Conservation (phyloP, 2,113 vertebrate genomes). For the Cyprinodon brontotheroides region DNA sequence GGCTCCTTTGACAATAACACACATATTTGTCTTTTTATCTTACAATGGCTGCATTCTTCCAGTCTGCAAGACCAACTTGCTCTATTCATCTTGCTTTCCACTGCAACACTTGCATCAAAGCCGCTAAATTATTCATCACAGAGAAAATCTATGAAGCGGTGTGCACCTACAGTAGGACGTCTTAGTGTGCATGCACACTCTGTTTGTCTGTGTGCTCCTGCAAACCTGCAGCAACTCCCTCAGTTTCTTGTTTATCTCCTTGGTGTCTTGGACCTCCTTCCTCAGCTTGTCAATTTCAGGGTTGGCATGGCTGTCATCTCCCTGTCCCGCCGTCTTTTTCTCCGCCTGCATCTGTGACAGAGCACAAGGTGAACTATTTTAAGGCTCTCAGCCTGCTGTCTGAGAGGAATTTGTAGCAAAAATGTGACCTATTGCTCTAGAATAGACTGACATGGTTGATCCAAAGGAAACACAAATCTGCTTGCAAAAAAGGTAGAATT, state of each 20-base stretch:
- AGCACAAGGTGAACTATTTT: slow-evolving; percentile 2
- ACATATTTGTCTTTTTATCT: slow-evolving; percentile 1
- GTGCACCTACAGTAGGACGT: slow-evolving; percentile 2
- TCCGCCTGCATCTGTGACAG: slow-evolving; percentile 64
- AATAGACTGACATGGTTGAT: slow-evolving; percentile 6
- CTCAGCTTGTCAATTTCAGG: slow-evolving; percentile 84
- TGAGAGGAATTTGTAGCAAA: slow-evolving; percentile 26
- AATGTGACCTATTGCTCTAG: slow-evolving; percentile 36
- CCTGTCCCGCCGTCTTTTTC: slow-evolving; percentile 70
- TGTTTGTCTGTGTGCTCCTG: slow-evolving; percentile 4
- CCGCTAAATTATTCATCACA: slow-evolving; percentile 66
- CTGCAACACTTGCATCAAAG: slow-evolving; percentile 33
- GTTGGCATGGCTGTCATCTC: slow-evolving; percentile 76
- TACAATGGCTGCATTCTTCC: slow-evolving; percentile 5
- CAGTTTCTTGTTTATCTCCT: slow-evolving; percentile 83
- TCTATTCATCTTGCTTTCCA: slow-evolving; percentile 12
- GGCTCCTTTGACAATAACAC: slow-evolving; percentile 74
- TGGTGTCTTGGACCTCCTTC: slow-evolving; percentile 83
- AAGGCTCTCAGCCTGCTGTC: neutral
- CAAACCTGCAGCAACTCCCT: slow-evolving; percentile 86
- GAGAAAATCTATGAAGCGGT: slow-evolving; percentile 42
- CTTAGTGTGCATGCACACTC: neutral
- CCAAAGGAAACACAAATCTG: slow-evolving; percentile 22
- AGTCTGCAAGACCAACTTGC: neutral
- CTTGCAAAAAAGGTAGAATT: slow-evolving; percentile 4